phyloP scores from a whole-genome alignment of 2,888 invertebrate species.

The Ferdinandea cuprea region DNA sequence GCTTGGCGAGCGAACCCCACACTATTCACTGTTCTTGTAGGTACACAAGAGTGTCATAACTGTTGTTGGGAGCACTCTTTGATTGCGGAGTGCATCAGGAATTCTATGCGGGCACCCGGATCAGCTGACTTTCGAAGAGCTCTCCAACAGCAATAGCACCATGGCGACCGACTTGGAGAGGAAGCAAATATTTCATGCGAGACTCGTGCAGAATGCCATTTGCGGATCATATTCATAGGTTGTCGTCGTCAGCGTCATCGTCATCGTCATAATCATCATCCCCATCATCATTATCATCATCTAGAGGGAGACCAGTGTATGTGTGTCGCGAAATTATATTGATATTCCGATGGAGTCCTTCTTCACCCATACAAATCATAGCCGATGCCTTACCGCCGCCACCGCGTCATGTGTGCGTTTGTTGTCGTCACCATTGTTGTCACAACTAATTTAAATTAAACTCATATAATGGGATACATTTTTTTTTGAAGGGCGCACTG shows the following conservation, averaged over 20 bases:
- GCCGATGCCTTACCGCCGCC: neutral
- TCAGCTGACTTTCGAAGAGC: constrained; percentile 67
- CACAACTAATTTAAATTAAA: constrained; percentile 74
- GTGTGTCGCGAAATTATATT: constrained; percentile 62
- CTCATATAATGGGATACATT: constrained; percentile 49
- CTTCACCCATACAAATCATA: constrained; percentile 38
- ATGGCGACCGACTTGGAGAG: constrained; percentile 61
- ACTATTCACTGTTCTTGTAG: too few species aligned
- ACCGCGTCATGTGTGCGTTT: constrained; percentile 35
- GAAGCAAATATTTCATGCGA: constrained; percentile 69
- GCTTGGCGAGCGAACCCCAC: constrained; percentile 26
- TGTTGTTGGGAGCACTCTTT: constrained; percentile 59
- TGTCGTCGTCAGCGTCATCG: constrained; percentile 59
- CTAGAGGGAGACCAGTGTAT: constrained; percentile 25
- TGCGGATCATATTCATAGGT: constrained; percentile 75
- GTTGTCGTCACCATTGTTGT: constrained; percentile 73
- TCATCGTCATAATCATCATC: constrained; percentile 5
- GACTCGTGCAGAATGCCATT: constrained; percentile 74
- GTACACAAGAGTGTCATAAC: constrained; percentile 46
- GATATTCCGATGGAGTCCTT: constrained; percentile 64
- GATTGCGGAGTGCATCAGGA: constrained; percentile 68
- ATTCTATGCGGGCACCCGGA: constrained; percentile 73
- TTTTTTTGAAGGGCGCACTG: constrained; percentile 62
- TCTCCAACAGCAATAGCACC: constrained; percentile 3
- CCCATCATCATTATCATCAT: constrained; percentile 19